phyloP scores from a whole-genome alignment of 2,797 vertebrate genomes.

The Garrulus glandarius region DNA sequence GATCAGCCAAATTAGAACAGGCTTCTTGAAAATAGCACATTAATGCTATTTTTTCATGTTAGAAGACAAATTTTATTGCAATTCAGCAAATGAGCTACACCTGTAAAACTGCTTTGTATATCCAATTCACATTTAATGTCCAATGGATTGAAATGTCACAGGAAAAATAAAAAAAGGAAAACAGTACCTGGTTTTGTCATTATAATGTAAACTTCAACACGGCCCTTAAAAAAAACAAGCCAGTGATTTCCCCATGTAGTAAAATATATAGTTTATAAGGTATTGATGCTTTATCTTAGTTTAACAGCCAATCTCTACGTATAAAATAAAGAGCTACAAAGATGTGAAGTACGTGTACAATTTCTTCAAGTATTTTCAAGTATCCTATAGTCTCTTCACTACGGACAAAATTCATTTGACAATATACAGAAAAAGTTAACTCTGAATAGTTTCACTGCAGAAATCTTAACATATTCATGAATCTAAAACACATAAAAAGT shows the following conservation, averaged over 20 bases:
- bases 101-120: slow-evolving; percentile 37
- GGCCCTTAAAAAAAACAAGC: neutral
- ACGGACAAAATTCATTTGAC: slow-evolving; percentile 24
- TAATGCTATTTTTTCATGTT: slow-evolving; percentile 47
- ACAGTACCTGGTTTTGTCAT: slow-evolving; percentile 51
- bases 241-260: slow-evolving; percentile 24
- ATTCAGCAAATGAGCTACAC: slow-evolving; percentile 57
- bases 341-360: slow-evolving; percentile 38
- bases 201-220: slow-evolving; percentile 39
- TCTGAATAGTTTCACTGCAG: slow-evolving; percentile 10
- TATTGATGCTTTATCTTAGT: slow-evolving; percentile 27
- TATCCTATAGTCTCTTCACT: slow-evolving; percentile 32
- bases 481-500: slow-evolving; percentile 32
- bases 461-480: slow-evolving; percentile 7
- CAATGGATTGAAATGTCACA: slow-evolving; percentile 41
- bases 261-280: slow-evolving; percentile 57
- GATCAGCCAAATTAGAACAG: neutral
- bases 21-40: slow-evolving; percentile 49
- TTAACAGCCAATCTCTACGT: slow-evolving; percentile 34
- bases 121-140: slow-evolving; percentile 54
- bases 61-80: slow-evolving; percentile 65
- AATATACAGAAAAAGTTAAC: slow-evolving; percentile 25
- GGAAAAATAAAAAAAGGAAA: slow-evolving; percentile 39
- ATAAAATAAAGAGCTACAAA: slow-evolving; percentile 61
- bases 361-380: slow-evolving; percentile 58